These are phyloP conservation scores for Lampropteryx suffumata DNA, from an alignment of 2,888 invertebrate genomes.

Conservation along the genomic window DNA sequence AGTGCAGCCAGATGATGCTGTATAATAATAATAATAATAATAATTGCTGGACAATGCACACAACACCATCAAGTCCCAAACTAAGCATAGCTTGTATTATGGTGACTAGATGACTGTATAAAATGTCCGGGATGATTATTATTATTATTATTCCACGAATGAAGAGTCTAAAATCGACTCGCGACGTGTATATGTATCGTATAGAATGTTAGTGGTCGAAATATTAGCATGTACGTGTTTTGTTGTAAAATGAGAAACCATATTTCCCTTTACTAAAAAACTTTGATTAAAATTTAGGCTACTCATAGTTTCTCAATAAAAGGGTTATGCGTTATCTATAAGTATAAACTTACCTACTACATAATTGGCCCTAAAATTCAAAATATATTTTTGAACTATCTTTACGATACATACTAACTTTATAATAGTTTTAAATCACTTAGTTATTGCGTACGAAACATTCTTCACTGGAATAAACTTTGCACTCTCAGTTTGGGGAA, in stretches of 20 bases:
- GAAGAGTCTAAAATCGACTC: too few relatives aligned
- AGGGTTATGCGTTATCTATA: slow-evolving; percentile 10
- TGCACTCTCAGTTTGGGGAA: slow-evolving; percentile 73
- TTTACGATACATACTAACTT: slow-evolving; percentile 23
- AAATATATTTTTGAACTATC: slow-evolving; percentile 29
- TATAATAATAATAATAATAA: too few relatives aligned
- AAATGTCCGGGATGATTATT: too few relatives aligned
- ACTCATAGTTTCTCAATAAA: slow-evolving; percentile 6
- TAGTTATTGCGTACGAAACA: slow-evolving; percentile 16
- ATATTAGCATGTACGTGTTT: too few relatives aligned
- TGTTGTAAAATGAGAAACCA: slow-evolving; percentile 10
- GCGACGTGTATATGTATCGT: too few relatives aligned
- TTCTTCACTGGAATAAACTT: slow-evolving; percentile 71
- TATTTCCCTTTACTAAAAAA: neutral
- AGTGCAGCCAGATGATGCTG: too few relatives aligned
- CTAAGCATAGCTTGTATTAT: too few relatives aligned
- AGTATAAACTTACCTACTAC: slow-evolving; percentile 35
- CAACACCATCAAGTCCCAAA: too few relatives aligned
- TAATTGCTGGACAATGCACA: too few relatives aligned
- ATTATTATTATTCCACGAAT: too few relatives aligned
- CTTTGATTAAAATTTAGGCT: neutral
- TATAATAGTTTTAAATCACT: slow-evolving; percentile 22
- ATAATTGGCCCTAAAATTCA: slow-evolving; percentile 52
- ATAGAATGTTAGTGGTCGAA: too few relatives aligned
- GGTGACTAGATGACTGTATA: too few relatives aligned